These are phyloP conservation scores for Bufo gargarizans DNA, from an alignment of 2,113 vertebrate species.

Conservation along the genomic window DNA sequence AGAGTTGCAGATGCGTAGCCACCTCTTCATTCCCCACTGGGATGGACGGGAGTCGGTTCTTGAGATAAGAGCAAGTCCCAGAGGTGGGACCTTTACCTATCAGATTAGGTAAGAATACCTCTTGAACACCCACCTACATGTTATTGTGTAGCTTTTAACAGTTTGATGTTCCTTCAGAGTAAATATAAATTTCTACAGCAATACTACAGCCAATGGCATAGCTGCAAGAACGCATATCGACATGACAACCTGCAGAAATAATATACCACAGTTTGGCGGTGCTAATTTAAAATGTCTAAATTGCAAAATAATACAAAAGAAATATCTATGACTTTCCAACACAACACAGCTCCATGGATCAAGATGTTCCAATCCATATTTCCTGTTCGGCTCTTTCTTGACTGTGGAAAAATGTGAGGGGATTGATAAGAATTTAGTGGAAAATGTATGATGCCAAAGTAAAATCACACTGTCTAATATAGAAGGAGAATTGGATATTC, in stretches of 20 bases:
- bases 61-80: too few species aligned
- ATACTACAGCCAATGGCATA: not conserved
- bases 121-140: too few species aligned
- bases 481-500: conserved; percentile 20
- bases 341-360: conserved; percentile 7
- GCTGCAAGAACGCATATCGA: not conserved
- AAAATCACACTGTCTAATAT: conserved; percentile 16
- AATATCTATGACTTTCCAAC: conserved; percentile 38
- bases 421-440: conserved; percentile 42
- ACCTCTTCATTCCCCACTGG: too few species aligned
- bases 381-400: conserved; percentile 25
- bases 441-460: conserved; percentile 33
- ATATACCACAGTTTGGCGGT: not conserved
- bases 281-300: not conserved
- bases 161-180: not conserved
- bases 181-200: not conserved
- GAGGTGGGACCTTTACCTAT: too few species aligned
- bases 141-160: not conserved
- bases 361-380: conserved; percentile 34
- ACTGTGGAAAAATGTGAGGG: conserved; percentile 43
- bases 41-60: too few species aligned
- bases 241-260: not conserved
- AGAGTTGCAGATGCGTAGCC: too few species aligned
- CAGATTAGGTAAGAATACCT: too few species aligned
- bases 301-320: conserved; percentile 5